Conservation (phyloP, 2,113 vertebrate species). For the Bambusicola thoracicus region DNA sequence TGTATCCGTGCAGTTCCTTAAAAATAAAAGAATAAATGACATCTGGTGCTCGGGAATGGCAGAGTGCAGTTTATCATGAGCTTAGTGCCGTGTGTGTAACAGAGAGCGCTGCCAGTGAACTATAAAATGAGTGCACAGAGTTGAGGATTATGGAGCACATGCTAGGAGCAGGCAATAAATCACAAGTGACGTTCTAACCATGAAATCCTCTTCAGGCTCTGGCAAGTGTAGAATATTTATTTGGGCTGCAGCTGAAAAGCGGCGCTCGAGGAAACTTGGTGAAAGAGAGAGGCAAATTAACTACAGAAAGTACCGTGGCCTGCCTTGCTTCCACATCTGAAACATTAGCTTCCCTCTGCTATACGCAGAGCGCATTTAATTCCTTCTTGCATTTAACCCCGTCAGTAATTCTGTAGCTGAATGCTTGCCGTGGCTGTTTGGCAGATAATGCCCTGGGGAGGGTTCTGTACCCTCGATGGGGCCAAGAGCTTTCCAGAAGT, state of each 20-base stretch:
- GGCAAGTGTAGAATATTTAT: background rate
- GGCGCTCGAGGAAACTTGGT: background rate
- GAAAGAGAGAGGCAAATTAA: slow-evolving; percentile 33
- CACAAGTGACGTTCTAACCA: slow-evolving; percentile 47
- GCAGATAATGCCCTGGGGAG: background rate
- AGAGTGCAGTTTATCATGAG: background rate
- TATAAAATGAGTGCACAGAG: background rate
- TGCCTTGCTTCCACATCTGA: slow-evolving; percentile 7
- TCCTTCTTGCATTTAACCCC: background rate
- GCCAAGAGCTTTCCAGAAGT: background rate
- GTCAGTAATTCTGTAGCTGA: background rate
- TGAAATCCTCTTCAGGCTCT: slow-evolving; percentile 48
- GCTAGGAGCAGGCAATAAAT: slow-evolving; percentile 49
- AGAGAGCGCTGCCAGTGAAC: background rate
- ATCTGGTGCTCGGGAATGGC: background rate
- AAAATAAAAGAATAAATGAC: background rate
- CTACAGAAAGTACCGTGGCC: background rate
- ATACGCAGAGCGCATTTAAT: background rate
- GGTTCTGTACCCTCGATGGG: background rate
- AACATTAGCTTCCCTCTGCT: slow-evolving; percentile 19
- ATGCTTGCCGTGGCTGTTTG: background rate
- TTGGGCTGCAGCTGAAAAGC: slow-evolving; percentile 34
- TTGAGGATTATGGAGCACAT: slow-evolving; percentile 20
- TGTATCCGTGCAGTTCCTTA: background rate
- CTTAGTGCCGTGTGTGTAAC: background rate